Percentiles rank a stretch among this genome's conserved stretches.
phyloP scores from a whole-genome alignment of 2,888 invertebrate genomes.

The Catocala nupta region DNA sequence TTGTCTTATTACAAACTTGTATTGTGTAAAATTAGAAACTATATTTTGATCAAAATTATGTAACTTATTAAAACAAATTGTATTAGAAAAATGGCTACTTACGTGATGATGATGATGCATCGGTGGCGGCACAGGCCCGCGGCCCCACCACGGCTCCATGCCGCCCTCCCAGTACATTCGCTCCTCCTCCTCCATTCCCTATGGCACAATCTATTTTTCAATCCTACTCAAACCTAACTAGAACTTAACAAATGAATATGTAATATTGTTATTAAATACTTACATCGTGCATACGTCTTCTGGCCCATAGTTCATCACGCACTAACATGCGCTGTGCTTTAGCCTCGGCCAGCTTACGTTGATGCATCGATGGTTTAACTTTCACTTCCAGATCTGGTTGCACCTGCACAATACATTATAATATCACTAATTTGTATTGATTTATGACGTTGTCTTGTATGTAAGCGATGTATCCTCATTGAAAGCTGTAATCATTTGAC shows the following conservation, averaged over 20 bases:
- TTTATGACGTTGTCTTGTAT: no score
- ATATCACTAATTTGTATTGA: no score
- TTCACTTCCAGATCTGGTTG: slow-evolving; percentile 97
- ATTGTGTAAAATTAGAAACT: no score
- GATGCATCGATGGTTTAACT: slow-evolving; percentile 96
- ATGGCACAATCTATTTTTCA: slow-evolving; percentile 7
- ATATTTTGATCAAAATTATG: no score
- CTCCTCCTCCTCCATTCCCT: slow-evolving; percentile 92
- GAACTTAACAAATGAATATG: no score
- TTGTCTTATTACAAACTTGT: no score
- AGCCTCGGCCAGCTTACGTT: slow-evolving; percentile 93
- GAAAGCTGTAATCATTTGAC: slow-evolving; percentile 73
- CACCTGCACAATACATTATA: slow-evolving; percentile 67
- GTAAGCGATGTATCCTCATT: slow-evolving; percentile 68
- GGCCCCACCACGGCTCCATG: slow-evolving; percentile 88
- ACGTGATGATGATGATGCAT: slow-evolving; percentile 75
- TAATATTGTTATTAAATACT: slow-evolving; percentile 23
- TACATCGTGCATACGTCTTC: slow-evolving; percentile 89
- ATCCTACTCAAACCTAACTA: neutral
- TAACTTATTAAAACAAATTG: neutral
- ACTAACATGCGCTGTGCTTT: slow-evolving; percentile 93
- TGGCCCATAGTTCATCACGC: slow-evolving; percentile 90
- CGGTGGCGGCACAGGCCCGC: slow-evolving; percentile 77
- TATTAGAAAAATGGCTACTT: slow-evolving; percentile 1
- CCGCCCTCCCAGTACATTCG: slow-evolving; percentile 96